Percentiles rank a stretch among this genome's conserved stretches.
phyloP scores from a whole-genome alignment of 2,113 vertebrate species.

The Tapirus terrestris region DNA sequence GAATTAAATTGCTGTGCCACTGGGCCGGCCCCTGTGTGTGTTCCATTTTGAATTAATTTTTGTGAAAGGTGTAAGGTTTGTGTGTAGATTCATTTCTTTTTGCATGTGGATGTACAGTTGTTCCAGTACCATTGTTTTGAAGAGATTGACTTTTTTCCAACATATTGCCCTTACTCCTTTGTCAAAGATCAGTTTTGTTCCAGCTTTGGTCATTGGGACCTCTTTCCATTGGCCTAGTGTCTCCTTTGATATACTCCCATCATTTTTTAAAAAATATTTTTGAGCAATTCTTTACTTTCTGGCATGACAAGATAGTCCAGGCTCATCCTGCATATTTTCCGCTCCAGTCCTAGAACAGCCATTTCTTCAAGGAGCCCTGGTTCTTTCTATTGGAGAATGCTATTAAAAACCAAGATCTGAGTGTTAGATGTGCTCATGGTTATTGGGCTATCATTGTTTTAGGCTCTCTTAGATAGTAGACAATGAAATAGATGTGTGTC shows the following conservation, averaged over 20 bases:
- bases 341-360: neutral
- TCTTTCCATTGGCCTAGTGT: neutral
- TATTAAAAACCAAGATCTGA: neutral
- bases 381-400: neutral
- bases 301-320: neutral
- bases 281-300: neutral
- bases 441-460: neutral
- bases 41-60: conserved; percentile 19
- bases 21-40: no score
- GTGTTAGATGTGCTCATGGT: neutral
- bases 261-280: neutral
- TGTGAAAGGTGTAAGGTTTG: neutral
- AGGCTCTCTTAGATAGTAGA: neutral
- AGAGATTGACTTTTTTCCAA: neutral
- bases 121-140: neutral
- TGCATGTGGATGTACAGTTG: neutral
- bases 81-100: neutral
- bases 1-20: no score
- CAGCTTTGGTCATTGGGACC: neutral
- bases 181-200: neutral
- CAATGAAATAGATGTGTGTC: neutral
- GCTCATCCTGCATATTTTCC: neutral
- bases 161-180: neutral
- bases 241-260: neutral
- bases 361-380: neutral